Evolutionary conservation across 2,888 invertebrate species (phyloP).

Genomic region (Hirtodrosophila histrioides): DNA sequence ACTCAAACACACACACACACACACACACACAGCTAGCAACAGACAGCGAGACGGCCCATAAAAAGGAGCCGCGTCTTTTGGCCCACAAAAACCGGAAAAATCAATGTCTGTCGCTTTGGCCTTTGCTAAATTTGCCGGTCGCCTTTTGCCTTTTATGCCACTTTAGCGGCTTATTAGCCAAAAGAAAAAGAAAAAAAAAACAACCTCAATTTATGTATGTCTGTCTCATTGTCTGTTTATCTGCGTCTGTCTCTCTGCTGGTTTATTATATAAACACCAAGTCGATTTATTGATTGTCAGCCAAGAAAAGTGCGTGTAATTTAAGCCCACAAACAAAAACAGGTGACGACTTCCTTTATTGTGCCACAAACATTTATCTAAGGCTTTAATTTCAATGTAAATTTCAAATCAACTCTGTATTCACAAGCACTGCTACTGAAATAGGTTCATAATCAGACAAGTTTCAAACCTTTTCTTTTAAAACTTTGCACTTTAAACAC

Average conservation of each 20-base stretch:
- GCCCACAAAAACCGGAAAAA: conserved; percentile 40
- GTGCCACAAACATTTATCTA: neutral
- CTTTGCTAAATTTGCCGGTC: conserved; percentile 34
- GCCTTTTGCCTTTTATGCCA: conserved; percentile 49
- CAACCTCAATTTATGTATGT: conserved; percentile 29
- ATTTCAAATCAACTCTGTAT: neutral
- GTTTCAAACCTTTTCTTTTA: too few species aligned
- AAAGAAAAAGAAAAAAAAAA: conserved; percentile 11
- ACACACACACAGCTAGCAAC: conserved; percentile 18
- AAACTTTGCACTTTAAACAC: too few species aligned
- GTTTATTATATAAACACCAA: conserved; percentile 31
- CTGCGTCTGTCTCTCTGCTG: conserved; percentile 8
- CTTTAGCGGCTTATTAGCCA: conserved; percentile 64
- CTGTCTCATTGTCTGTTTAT: conserved; percentile 33
- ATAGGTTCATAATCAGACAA: too few species aligned
- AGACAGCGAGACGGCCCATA: conserved; percentile 64
- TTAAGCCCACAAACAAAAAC: conserved; percentile 2
- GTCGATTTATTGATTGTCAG: conserved; percentile 54
- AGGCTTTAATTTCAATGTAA: neutral
- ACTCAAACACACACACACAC: conserved; percentile 18
- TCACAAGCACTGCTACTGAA: too few species aligned
- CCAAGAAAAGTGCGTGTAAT: conserved; percentile 31
- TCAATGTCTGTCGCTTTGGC: conserved; percentile 59
- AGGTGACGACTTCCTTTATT: conserved; percentile 5
- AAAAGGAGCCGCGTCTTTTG: conserved; percentile 57